A percentile compares a stretch with the other conserved stretches of the same genome.
phyloP scores from a whole-genome alignment of 2,113 vertebrate genomes.

The Hyla sarda region DNA sequence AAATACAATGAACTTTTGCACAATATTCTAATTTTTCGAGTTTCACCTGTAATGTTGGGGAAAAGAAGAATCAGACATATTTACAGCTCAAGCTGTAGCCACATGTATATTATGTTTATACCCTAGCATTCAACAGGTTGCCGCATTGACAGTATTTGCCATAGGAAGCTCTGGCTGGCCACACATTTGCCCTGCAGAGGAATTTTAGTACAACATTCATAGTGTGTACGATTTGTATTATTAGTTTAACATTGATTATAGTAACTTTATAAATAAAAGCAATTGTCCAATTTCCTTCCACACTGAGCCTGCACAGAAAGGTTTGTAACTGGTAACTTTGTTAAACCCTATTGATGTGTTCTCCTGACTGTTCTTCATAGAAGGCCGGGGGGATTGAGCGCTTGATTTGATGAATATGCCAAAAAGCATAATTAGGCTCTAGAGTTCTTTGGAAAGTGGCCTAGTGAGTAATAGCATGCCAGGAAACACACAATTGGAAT shows the following conservation, averaged over 20 bases:
- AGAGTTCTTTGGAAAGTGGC: constrained; percentile 22
- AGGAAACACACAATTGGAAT: constrained; percentile 14
- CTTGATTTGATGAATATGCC: constrained; percentile 14
- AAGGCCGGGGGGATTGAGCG: background rate
- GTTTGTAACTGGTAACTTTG: background rate
- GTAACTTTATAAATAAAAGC: background rate
- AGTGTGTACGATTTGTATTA: too few relatives aligned
- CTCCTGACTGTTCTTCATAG: constrained; percentile 11
- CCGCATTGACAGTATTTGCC: too few relatives aligned
- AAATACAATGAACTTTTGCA: too few relatives aligned
- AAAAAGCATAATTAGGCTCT: background rate
- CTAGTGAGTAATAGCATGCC: constrained; percentile 31
- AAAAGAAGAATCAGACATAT: too few relatives aligned
- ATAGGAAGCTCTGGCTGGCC: too few relatives aligned
- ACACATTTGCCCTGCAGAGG: too few relatives aligned
- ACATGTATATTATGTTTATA: too few relatives aligned
- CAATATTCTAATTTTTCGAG: too few relatives aligned
- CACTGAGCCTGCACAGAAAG: background rate
- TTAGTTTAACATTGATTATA: background rate
- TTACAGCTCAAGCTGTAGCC: too few relatives aligned
- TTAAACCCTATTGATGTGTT: background rate
- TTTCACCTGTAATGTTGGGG: too few relatives aligned
- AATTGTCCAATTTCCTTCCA: background rate
- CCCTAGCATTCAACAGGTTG: too few relatives aligned
- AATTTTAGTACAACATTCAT: too few relatives aligned